Evolutionary conservation across 2,888 invertebrate species (phyloP).

Genomic region (Melanchra persicariae): DNA sequence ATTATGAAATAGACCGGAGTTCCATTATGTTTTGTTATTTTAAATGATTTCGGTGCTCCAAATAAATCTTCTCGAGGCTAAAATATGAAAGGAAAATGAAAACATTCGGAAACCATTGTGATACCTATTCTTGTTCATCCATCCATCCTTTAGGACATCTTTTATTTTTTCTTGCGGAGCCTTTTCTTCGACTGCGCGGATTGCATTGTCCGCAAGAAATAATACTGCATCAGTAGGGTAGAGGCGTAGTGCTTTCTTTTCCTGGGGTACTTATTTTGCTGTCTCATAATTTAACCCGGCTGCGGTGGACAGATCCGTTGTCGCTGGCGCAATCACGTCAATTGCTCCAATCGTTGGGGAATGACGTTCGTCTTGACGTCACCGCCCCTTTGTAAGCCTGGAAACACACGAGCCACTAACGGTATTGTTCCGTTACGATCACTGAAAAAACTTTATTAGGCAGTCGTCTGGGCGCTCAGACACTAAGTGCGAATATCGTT

Average conservation of each 20-base stretch:
- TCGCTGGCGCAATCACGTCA: slow-evolving; percentile 83
- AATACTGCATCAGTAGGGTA: slow-evolving; percentile 25
- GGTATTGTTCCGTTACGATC: slow-evolving; percentile 78
- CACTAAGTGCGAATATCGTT: slow-evolving; percentile 30
- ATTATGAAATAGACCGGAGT: background rate
- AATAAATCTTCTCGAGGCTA: slow-evolving; percentile 17
- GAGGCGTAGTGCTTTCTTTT: slow-evolving; percentile 39
- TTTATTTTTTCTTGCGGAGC: slow-evolving; percentile 23
- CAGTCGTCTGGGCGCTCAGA: slow-evolving; percentile 33
- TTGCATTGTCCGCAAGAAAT: slow-evolving; percentile 48
- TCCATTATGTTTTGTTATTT: slow-evolving; percentile 14
- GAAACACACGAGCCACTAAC: slow-evolving; percentile 77
- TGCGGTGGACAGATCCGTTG: slow-evolving; percentile 67
- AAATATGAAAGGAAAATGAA: slow-evolving; percentile 29
- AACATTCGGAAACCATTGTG: slow-evolving; percentile 46
- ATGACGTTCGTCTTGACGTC: slow-evolving; percentile 87
- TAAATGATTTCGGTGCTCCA: slow-evolving; percentile 21
- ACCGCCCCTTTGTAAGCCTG: slow-evolving; percentile 82
- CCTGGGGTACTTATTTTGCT: slow-evolving; percentile 41
- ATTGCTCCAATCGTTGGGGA: slow-evolving; percentile 84
- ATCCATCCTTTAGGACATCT: slow-evolving; percentile 25
- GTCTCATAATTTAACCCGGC: slow-evolving; percentile 45
- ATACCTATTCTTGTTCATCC: slow-evolving; percentile 36
- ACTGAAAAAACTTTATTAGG: slow-evolving; percentile 61
- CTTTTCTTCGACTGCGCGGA: slow-evolving; percentile 16